Evolutionary conservation across 2,797 vertebrate species (phyloP), one percentile per base, ranked within the genome.

Genomic region (Pantherophis alleghaniensis): DNA sequence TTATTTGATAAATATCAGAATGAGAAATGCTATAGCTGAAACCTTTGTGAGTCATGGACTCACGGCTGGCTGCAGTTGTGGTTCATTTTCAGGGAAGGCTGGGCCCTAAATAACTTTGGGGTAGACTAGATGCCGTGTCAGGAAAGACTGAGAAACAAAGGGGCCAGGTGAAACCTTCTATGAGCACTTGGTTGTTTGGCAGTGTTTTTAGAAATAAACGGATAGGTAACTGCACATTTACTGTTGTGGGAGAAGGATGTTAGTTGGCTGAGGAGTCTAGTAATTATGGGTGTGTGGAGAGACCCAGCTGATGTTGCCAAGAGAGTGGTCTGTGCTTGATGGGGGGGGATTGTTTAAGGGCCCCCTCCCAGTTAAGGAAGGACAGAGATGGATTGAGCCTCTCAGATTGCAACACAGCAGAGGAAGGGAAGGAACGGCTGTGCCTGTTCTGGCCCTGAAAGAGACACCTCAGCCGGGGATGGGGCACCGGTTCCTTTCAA

Each of bases 81-180:
- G 96, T 95, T 95, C 95, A 95, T 95, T 95, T 94, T 94, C 94
- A 96, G 96, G 93, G 95, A 95, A 96, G 95, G 91, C 92, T 96
- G 94, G 89, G 66, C 96, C 95, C 95, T 97, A 91, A 91, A 92
- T 90, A 86, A 74, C 94, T 93, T 93, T 95, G 96, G 95, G 94
- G 96, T 18, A 93, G 94, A 95, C 95, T 93, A 92, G 94, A 95
- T 94, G 94, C 95, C 56, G 89, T 94, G 92, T 61, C 18, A 89
- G 96, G 92, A 95, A 11, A 93, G 83, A 24, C 83, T 95, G 92
- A 95, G 96, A 96, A 86, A 92, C 60, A 32, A 87, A 60, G 89
- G 90, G 92, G 60, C 95, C 94, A 93, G 92, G 93, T 90, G 13
- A 89, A 93, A 24, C 55, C n/a, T 57, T 91, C 96, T 88, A 86